Evolutionary conservation across 2,888 invertebrate species (phyloP).

Genomic region (Enchytraeus crypticus): DNA sequence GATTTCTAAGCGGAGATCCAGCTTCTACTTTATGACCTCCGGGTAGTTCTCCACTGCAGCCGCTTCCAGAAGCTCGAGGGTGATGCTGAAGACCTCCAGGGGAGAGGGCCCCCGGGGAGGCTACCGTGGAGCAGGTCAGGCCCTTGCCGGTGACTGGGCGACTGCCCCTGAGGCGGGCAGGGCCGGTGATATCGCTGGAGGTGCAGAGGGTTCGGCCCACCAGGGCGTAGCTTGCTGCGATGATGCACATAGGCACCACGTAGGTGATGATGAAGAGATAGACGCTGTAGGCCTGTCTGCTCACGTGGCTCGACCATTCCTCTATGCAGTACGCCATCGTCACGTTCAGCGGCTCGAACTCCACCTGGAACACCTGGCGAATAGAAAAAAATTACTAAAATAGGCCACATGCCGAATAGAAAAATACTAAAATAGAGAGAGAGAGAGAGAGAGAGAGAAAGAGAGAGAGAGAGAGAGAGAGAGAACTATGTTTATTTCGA

Average conservation of each 20-base stretch:
- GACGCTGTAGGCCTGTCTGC: conserved; percentile 36
- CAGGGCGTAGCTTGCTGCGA: conserved; percentile 62
- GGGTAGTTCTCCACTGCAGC: neutral
- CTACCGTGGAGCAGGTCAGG: neutral
- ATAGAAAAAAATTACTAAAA: neutral
- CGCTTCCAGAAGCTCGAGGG: neutral
- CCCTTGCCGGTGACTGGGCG: neutral
- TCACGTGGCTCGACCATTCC: conserved; percentile 34
- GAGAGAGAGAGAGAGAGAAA: conserved; percentile 2
- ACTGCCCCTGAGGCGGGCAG: neutral
- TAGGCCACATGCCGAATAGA: neutral
- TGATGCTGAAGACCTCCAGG: too few species aligned
- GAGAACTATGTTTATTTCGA: too few species aligned
- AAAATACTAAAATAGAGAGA: too few species aligned
- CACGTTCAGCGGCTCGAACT: conserved; percentile 28
- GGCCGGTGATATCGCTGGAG: conserved; percentile 33
- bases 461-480: neutral
- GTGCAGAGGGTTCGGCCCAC: conserved; percentile 53
- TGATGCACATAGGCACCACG: conserved; percentile 48
- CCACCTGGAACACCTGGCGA: conserved; percentile 28
- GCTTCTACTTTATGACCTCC: neutral
- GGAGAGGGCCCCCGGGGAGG: conserved; percentile 13
- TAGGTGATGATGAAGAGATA: conserved; percentile 40
- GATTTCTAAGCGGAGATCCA: too few species aligned
- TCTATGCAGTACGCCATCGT: conserved; percentile 40